These are phyloP conservation scores for Isichthys henryi DNA, from an alignment of 2,113 vertebrate species.

Conservation along the genomic window DNA sequence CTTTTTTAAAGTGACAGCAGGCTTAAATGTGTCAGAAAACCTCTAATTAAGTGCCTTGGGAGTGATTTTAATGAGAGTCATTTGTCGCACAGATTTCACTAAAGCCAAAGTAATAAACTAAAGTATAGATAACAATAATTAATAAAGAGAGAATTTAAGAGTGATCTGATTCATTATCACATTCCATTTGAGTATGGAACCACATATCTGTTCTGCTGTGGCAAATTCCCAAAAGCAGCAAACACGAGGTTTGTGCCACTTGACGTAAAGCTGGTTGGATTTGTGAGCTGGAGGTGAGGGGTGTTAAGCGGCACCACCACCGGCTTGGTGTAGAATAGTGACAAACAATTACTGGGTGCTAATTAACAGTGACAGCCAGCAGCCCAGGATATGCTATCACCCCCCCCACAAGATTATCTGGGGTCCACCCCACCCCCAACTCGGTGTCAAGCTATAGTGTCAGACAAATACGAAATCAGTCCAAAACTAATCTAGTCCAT, in stretches of 20 bases:
- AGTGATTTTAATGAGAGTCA: not conserved
- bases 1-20: not conserved
- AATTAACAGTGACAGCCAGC: conserved; percentile 23
- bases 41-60: conserved; percentile 16
- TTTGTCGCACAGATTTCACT: not conserved
- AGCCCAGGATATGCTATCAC: conserved; percentile 25
- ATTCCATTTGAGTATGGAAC: not conserved
- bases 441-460: not conserved
- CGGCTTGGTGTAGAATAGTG: not conserved
- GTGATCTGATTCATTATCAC: not conserved
- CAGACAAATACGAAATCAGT: conserved; percentile 16
- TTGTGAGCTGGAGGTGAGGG: not conserved
- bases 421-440: conserved; percentile 13
- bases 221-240: not conserved
- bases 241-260: not conserved
- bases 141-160: not conserved
- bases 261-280: not conserved
- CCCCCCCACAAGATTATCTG: conserved; percentile 16
- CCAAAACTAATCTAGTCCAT: not conserved
- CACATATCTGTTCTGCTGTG: not conserved
- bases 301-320: not conserved
- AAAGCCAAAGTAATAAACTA: not conserved
- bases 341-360: conserved; percentile 2
- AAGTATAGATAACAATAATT: not conserved
- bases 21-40: not conserved